Evolutionary conservation across 92 coral and sea anemone species (phyloP), one percentile per base, ranked within the genome.

Genomic region (Porites lobata): DNA sequence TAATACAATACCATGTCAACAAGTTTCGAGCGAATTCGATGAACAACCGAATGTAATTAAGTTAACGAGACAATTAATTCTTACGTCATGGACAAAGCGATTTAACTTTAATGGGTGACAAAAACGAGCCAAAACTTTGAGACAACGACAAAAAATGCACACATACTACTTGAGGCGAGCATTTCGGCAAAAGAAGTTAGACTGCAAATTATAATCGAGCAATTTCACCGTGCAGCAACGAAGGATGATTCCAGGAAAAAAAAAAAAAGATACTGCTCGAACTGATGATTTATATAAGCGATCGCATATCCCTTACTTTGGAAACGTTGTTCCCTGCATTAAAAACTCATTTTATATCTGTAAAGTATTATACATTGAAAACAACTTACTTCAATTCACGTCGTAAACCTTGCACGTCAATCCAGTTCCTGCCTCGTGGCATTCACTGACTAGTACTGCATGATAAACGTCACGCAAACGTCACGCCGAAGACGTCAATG

Each of bases 401-500:
- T 24, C 26, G 26, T 24, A 24, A 24, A 24, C 26, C 26, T 24
- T 24, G 17, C 15, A 63, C 68, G 20, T 63, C 68, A 63, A 63
- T 63, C 68, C 68, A 63, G 68, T 63, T 63, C 19, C 68, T 15
- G 20, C 68, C 68, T 8, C 68, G 68, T 8, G 68, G 68, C 68
- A 63, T 63, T 63, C 68, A 63, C 19, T 15, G 20, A 63, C 15
- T 63, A 15, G 19, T 63, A 22, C 20, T 24, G 26, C 26, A 24
- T 24, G 26, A 22, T 63, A 63, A n/a, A 63, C 68, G 68, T 63
- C 68, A 63, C 68, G 68, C 68, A 63, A 15, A 63, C 15, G 71
- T 66, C 71, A 66, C 71, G 26, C 38, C 71, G 71, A 66, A 66
- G 24, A 66, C 71, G 38, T 66, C 71, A 66, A 66, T 66, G 24